Evolutionary conservation across 2,797 vertebrate species (phyloP).

Genomic region (Bovichtus variegatus): DNA sequence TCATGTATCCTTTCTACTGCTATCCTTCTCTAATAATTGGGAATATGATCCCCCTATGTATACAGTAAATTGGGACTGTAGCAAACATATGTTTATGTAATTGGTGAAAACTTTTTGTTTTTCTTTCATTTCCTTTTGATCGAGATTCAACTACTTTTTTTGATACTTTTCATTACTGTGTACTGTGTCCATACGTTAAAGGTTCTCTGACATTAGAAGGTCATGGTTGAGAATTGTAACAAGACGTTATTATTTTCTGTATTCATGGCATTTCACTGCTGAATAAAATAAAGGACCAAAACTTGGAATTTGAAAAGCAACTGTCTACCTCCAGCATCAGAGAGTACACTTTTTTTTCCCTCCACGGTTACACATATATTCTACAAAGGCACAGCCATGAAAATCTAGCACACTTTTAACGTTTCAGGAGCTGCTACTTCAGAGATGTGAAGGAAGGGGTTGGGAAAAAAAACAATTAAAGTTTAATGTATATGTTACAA

Average conservation of each 20-base stretch:
- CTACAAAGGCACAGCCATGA: constrained; percentile 90
- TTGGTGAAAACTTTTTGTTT: constrained; percentile 96
- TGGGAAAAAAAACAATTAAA: constrained; percentile 89
- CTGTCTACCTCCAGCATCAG: constrained; percentile 97
- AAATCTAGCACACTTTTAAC: constrained; percentile 91
- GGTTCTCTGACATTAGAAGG: constrained; percentile 99
- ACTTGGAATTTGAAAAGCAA: constrained; percentile 99
- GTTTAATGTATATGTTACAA: constrained; percentile 93
- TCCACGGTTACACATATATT: constrained; percentile 71
- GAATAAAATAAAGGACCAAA: constrained; percentile 99
- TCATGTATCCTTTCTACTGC: constrained; percentile 99
- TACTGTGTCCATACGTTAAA: constrained; percentile 99
- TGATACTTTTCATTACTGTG: constrained; percentile 99
- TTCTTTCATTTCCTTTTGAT: constrained; percentile 93
- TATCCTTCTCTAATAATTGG: constrained; percentile 97
- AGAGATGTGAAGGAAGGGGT: constrained; percentile 68
- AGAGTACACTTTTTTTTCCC: constrained; percentile 83
- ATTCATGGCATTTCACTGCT: constrained; percentile 99
- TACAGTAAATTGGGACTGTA: constrained; percentile 99
- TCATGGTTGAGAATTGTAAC: constrained; percentile 99
- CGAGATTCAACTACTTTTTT: constrained; percentile 94
- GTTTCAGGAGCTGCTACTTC: constrained; percentile 75
- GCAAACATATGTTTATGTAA: constrained; percentile 99
- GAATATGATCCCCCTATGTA: constrained; percentile 98
- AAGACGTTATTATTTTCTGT: constrained; percentile 99